Evolutionary conservation across 2,797 vertebrate genomes (phyloP).

Genomic region (Stomatorhinus walkeri): DNA sequence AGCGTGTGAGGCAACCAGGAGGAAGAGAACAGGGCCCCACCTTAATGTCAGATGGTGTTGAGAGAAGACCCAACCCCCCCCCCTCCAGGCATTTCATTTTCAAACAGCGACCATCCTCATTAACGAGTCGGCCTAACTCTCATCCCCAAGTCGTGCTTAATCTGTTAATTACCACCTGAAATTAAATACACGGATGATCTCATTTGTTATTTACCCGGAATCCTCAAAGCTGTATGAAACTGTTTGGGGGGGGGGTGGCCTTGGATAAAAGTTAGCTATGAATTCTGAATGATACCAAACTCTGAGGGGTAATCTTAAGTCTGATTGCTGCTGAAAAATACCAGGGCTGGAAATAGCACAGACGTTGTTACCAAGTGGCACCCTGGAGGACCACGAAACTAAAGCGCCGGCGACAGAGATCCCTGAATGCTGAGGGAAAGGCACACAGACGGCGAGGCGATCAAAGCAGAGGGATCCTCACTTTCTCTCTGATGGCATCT

Average conservation of each 20-base stretch:
- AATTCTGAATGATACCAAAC: background rate
- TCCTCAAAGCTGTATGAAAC: background rate
- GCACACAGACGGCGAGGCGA: background rate
- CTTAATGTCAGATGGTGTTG: background rate
- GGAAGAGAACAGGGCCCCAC: background rate
- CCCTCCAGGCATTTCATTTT: background rate
- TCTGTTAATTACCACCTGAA: background rate
- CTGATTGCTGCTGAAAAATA: background rate
- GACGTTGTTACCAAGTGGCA: background rate
- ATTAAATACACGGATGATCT: background rate
- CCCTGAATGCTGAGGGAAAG: background rate
- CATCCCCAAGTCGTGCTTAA: background rate
- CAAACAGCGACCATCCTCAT: background rate
- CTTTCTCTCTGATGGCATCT: constrained; percentile 63
- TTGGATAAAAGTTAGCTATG: background rate
- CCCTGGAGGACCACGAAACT: background rate
- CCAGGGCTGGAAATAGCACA: background rate
- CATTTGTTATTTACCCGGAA: background rate
- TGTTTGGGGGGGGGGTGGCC: background rate
- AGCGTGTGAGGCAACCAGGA: background rate
- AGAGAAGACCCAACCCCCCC: background rate
- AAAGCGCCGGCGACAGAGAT: background rate
- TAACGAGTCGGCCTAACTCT: background rate
- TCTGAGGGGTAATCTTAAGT: background rate
- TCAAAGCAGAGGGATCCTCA: constrained; percentile 41